These are phyloP conservation scores for Neotoma lepida DNA, from an alignment of 2,113 vertebrate species.

Conservation along the genomic window DNA sequence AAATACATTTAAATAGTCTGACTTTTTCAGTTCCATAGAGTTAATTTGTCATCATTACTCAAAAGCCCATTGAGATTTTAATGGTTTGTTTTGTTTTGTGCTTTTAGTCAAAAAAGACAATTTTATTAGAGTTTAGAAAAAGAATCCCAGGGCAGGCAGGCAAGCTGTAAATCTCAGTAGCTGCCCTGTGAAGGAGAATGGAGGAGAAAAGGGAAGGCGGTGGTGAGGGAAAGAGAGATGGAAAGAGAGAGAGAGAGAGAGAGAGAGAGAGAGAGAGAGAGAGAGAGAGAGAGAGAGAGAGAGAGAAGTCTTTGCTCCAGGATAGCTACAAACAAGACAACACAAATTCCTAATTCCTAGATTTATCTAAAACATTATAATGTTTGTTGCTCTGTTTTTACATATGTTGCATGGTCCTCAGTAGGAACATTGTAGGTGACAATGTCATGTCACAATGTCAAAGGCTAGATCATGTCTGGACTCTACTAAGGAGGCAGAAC, in stretches of 20 bases:
- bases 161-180: not conserved
- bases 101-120: not conserved
- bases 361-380: too few species aligned
- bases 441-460: too few species aligned
- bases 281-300: not conserved
- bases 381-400: too few species aligned
- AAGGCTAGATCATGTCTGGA: too few species aligned
- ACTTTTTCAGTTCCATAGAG: not conserved
- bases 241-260: not conserved
- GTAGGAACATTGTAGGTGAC: too few species aligned
- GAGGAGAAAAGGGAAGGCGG: not conserved
- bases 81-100: not conserved
- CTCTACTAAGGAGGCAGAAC: too few species aligned
- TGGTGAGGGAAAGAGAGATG: fast-evolving
- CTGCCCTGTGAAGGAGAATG: not conserved
- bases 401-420: too few species aligned
- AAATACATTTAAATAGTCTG: not conserved
- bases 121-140: not conserved
- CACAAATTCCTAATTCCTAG: too few species aligned
- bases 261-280: not conserved
- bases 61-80: not conserved
- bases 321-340: too few species aligned
- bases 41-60: not conserved
- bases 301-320: not conserved
- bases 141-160: not conserved